These are phyloP conservation scores for Drosophila yooni DNA, from an alignment of 2,888 invertebrate species.

Conservation along the genomic window DNA sequence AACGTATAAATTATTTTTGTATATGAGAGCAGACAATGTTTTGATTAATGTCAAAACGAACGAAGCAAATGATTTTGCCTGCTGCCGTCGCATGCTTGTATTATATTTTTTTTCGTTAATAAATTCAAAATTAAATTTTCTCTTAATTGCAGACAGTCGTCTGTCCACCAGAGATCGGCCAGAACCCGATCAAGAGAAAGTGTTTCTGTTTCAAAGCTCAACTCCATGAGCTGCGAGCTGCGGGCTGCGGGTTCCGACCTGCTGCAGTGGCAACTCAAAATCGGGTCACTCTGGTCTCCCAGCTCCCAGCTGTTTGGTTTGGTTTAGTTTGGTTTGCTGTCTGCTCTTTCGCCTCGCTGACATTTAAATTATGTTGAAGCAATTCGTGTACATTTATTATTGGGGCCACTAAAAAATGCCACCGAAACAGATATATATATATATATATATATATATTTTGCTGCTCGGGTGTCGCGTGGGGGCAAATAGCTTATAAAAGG, in stretches of 20 bases:
- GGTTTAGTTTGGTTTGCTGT: conserved; percentile 16
- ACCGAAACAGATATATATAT: conserved; percentile 53
- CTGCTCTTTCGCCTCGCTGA: conserved; percentile 66
- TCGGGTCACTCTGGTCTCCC: conserved; percentile 51
- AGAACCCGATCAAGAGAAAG: conserved; percentile 75
- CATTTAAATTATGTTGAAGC: conserved; percentile 71
- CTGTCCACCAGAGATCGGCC: conserved; percentile 28
- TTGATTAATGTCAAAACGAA: conserved; percentile 76
- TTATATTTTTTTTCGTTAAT: conserved; percentile 54
- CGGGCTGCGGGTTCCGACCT: conserved; percentile 18
- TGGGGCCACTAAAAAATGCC: conserved; percentile 69
- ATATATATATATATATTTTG: conserved; percentile 11
- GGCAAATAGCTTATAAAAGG: conserved; percentile 47
- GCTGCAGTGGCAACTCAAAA: conserved; percentile 55
- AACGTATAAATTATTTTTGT: conserved; percentile 42
- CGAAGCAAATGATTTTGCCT: conserved; percentile 52
- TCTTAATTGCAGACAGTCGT: conserved; percentile 73
- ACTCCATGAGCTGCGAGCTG: conserved; percentile 41
- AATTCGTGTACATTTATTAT: conserved; percentile 51
- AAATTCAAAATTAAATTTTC: conserved; percentile 81
- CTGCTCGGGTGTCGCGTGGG: conserved; percentile 65
- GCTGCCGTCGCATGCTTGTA: conserved; percentile 19
- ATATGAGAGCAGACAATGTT: conserved; percentile 40
- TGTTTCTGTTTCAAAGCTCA: conserved; percentile 60
- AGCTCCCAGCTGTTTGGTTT: conserved; percentile 44